Evolutionary conservation across 2,797 vertebrate genomes (phyloP).

Genomic region (Rhabdomys pumilio): DNA sequence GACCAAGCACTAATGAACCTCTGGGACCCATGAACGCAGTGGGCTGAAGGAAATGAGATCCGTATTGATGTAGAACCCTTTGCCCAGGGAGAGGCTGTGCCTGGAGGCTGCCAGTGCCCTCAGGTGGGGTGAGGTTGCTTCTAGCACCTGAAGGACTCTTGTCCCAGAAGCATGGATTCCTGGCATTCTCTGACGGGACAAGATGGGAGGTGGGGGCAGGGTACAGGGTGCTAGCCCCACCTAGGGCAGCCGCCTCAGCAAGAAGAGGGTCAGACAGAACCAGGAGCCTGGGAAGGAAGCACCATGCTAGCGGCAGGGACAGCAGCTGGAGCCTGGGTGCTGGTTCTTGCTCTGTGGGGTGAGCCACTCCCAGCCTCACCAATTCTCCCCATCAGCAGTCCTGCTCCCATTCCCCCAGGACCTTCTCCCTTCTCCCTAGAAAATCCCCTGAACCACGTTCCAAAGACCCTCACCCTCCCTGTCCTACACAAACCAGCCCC

Average conservation of each 20-base stretch:
- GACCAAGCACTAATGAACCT: not conserved
- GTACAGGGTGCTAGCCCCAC: slow-evolving; percentile 65
- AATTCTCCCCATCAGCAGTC: not conserved
- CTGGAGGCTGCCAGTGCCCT: slow-evolving; percentile 43
- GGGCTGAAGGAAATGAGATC: not conserved
- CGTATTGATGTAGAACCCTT: not conserved
- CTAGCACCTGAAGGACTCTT: slow-evolving; percentile 83
- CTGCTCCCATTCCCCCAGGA: not conserved
- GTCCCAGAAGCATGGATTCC: slow-evolving; percentile 77
- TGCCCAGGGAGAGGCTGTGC: slow-evolving; percentile 3
- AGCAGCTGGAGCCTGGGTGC: slow-evolving; percentile 53
- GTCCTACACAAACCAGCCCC: not conserved
- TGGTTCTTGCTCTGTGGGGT: slow-evolving; percentile 82
- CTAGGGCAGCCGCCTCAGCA: slow-evolving; percentile 57
- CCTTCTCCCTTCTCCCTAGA: not conserved
- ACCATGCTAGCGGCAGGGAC: slow-evolving; percentile 70
- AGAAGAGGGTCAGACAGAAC: slow-evolving; percentile 51
- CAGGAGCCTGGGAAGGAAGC: slow-evolving; percentile 60
- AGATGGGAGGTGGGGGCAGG: slow-evolving; percentile 69
- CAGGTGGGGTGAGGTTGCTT: slow-evolving; percentile 62
- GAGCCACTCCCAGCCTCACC: slow-evolving; percentile 36
- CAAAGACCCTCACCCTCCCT: not conserved
- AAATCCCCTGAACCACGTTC: not conserved
- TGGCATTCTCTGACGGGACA: slow-evolving; percentile 82
- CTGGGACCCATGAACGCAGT: not conserved